Conservation (phyloP, 2,797 vertebrate genomes). For the Eremophila alpestris region DNA sequence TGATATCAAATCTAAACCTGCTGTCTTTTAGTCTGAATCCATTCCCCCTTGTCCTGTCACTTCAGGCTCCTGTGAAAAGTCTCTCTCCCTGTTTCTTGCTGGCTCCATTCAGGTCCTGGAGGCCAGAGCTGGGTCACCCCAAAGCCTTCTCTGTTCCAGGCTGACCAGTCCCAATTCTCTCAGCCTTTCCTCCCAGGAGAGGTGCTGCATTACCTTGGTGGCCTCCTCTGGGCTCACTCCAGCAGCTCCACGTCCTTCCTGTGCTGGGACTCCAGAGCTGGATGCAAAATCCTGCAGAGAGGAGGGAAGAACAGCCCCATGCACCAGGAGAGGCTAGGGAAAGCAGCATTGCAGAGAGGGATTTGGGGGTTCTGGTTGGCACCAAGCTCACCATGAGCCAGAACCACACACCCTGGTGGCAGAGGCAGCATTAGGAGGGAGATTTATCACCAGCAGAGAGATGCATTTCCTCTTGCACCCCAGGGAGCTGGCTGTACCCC, state of each 20-base stretch:
- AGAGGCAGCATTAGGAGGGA: not conserved
- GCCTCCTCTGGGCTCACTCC: not conserved
- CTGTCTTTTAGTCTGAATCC: not conserved
- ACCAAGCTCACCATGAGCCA: not conserved
- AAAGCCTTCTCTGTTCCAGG: not conserved
- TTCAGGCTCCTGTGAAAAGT: too few species aligned
- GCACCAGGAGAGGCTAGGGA: not conserved
- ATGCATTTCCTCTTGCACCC: not conserved
- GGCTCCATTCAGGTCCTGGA: not conserved
- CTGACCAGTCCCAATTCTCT: not conserved
- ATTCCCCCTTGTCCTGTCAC: not conserved
- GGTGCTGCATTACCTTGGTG: not conserved
- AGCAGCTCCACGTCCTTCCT: not conserved
- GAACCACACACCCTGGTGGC: not conserved
- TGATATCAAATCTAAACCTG: not conserved
- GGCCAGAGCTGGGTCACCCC: not conserved
- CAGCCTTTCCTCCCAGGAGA: not conserved
- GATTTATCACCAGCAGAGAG: not conserved
- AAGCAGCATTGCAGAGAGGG: not conserved
- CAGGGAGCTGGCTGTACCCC: not conserved
- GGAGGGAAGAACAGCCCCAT: not conserved
- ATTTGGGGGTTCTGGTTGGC: not conserved
- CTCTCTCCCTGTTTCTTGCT: not conserved
- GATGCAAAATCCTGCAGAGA: not conserved
- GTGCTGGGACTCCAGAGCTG: not conserved